phyloP scores from a whole-genome alignment of 2,797 vertebrate species.

The Miichthys miiuy region DNA sequence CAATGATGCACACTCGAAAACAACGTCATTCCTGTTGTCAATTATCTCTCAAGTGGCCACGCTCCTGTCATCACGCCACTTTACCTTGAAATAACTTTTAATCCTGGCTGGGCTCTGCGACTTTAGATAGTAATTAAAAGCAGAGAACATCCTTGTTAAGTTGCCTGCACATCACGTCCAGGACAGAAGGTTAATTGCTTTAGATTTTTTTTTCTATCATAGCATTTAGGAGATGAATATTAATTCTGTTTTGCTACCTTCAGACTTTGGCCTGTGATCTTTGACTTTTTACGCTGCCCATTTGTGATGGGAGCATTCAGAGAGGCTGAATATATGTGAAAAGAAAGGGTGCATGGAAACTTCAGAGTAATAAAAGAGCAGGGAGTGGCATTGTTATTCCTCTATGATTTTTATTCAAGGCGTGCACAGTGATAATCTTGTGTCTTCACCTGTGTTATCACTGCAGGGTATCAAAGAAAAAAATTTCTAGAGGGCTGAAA shows the following conservation, averaged over 20 bases:
- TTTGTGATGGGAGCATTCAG: conserved; percentile 24
- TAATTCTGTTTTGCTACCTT: conserved; percentile 64
- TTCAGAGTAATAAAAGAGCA: not conserved
- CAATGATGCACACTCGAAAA: not conserved
- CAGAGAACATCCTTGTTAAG: conserved; percentile 62
- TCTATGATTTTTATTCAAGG: not conserved
- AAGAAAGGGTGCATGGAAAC: not conserved
- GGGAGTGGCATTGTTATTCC: conserved; percentile 3
- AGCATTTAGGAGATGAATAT: conserved; percentile 66
- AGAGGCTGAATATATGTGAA: conserved; percentile 15
- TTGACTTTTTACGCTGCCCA: conserved; percentile 24
- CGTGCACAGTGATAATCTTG: not conserved
- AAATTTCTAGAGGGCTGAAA: not conserved
- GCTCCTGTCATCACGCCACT: conserved; percentile 22
- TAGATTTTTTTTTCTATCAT: conserved; percentile 51
- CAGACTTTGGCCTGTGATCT: conserved; percentile 53
- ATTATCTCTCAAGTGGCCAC: conserved; percentile 28
- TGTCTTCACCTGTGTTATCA: not conserved
- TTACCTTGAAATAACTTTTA: conserved; percentile 73
- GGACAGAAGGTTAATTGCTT: conserved; percentile 80
- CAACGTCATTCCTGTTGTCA: conserved; percentile 12
- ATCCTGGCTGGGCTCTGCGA: conserved; percentile 46
- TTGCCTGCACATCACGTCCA: conserved; percentile 62
- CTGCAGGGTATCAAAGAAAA: not conserved
- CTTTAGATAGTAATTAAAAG: conserved; percentile 76